These are phyloP conservation scores for Ophioderma brevispina DNA, from an alignment of 35 echinoderm and acorn worm species.

Conservation along the genomic window DNA sequence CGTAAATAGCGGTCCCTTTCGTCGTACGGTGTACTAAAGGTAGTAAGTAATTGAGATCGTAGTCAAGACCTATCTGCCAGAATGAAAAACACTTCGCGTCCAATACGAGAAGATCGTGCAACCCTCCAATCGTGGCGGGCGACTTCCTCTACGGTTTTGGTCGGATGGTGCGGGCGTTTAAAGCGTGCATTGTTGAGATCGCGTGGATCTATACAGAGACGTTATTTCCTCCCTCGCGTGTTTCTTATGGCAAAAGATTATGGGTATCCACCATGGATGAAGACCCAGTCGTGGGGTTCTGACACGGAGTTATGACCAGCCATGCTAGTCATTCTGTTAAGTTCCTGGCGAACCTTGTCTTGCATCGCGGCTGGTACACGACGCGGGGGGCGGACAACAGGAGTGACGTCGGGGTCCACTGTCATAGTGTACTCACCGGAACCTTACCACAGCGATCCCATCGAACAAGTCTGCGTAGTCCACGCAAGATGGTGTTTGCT, in stretches of 20 bases:
- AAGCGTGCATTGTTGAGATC: slow-evolving; percentile 17
- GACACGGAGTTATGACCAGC: slow-evolving; percentile 6
- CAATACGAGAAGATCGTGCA: not conserved
- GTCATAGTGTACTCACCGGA: not conserved
- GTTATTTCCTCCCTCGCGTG: not conserved
- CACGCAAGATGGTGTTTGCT: not conserved
- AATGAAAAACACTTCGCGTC: slow-evolving; percentile 9
- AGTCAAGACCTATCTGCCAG: not conserved
- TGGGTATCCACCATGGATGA: slow-evolving; percentile 3
- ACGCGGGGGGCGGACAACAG: not conserved
- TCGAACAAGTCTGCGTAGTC: not conserved
- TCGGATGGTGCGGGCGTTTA: slow-evolving; percentile 22
- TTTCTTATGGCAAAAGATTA: too few species aligned
- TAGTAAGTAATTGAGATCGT: not conserved
- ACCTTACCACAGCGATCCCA: not conserved
- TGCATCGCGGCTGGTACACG: not conserved
- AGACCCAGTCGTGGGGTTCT: slow-evolving; percentile 29
- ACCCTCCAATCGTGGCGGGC: slow-evolving; percentile 13
- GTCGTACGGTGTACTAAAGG: too few species aligned
- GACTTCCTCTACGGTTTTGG: slow-evolving; percentile 29
- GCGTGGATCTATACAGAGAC: slow-evolving; percentile 5
- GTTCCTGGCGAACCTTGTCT: slow-evolving; percentile 19
- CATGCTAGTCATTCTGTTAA: slow-evolving; percentile 10
- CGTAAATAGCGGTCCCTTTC: not conserved
- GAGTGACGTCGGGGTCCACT: not conserved